These are phyloP conservation scores for Jordanella pulchra DNA, from an alignment of 2,797 vertebrate genomes.

Conservation along the genomic window DNA sequence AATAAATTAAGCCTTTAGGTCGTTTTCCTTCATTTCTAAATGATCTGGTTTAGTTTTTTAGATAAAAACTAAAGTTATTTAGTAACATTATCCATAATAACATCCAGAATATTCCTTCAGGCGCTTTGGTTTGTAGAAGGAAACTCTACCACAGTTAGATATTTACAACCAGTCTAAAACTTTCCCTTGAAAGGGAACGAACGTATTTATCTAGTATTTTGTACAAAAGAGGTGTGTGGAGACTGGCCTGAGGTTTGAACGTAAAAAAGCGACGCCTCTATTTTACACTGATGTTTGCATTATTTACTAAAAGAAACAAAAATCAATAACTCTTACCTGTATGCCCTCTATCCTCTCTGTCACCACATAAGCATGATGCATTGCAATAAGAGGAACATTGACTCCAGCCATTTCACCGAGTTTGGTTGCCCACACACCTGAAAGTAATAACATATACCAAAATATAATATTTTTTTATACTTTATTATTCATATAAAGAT, in stretches of 20 bases:
- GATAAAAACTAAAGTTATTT: no score
- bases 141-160: no score
- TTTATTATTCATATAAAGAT: neutral
- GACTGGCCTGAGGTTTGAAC: neutral
- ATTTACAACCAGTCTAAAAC: no score
- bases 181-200: no score
- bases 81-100: no score
- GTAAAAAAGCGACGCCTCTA: neutral
- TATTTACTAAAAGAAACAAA: neutral
- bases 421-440: constrained; percentile 91
- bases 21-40: no score
- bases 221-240: no score
- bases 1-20: no score
- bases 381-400: constrained; percentile 89
- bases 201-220: no score
- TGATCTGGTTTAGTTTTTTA: no score
- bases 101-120: no score
- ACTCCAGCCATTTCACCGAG: constrained; percentile 93
- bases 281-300: neutral
- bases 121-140: no score
- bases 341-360: constrained; percentile 96
- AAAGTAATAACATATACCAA: neutral
- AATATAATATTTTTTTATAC: neutral
- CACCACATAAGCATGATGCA: constrained; percentile 96
- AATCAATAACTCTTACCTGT: constrained; percentile 80